Base-by-base conservation (phyloP, 2,797 vertebrate genomes). In the Sebastes matsubarae region DNA sequence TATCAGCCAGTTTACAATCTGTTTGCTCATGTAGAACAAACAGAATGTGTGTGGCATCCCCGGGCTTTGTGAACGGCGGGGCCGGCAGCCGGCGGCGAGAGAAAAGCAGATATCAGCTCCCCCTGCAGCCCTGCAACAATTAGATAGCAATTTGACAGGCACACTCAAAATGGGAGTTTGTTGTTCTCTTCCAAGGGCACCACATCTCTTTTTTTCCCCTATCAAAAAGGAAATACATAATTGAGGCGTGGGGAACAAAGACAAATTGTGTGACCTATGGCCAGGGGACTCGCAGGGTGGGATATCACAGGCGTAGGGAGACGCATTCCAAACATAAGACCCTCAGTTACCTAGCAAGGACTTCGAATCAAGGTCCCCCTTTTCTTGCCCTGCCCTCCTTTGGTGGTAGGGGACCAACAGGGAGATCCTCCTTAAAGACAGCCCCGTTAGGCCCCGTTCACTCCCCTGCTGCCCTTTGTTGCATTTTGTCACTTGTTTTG, bases 1-100 rank as follows among this genome's bases (percentile, higher is more conserved):
- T 99, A 99, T 99, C 99, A 99, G 98, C 97, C 97, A 98, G 98
- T 99, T 99, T 99, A 99, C 99, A 99, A 99, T 99, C 98, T 99
- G 98, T 99, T 99, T 99, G 99, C 98, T 99, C 97, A 98, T 98
- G 98, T 98, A 99, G 98, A 99, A 98, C 98, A 99, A 99, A 99
- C 98, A 99, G 98, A 98, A 98, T 99, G 99, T 99, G 99, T 99
- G 98, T 99, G 99, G 99, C 98, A 99, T 99, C 98, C 97, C 96
- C 94, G 88, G 96, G 97, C 97, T 97, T 96, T 90, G 94, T 98
- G 98, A 98, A 97, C 97, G 97, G 97, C 96, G 96, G 97, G 96
- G 96, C 96, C 96, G 92, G 96, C 97, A 96, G 96, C 95, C 91
- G 96, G 96, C 96, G 94, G 95, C 91, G 79, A 95, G 96, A 96